Conservation (phyloP, 2,113 vertebrate species). For the Bos javanicus region DNA sequence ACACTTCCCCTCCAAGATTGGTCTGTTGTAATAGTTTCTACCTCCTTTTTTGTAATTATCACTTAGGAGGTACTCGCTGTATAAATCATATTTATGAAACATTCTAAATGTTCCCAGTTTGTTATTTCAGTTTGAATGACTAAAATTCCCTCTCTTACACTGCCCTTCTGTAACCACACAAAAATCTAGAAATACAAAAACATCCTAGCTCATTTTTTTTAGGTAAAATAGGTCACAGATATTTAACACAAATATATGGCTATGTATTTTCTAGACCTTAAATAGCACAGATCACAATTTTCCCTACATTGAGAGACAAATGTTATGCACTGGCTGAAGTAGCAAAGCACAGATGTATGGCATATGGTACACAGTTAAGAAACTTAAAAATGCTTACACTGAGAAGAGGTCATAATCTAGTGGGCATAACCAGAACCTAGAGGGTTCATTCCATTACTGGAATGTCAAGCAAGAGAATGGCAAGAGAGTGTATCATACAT, state of each 20-base stretch:
- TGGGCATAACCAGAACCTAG: not conserved
- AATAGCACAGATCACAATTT: not conserved
- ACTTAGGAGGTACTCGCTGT: not conserved
- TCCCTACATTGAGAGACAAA: not conserved
- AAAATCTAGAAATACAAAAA: slow-evolving; percentile 16
- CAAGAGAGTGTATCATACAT: not conserved
- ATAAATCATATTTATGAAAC: not conserved
- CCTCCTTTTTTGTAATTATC: not conserved
- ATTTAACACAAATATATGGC: not conserved
- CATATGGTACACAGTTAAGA: not conserved
- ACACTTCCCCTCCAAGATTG: not conserved
- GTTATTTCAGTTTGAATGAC: not conserved
- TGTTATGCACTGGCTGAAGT: not conserved
- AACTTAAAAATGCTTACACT: not conserved
- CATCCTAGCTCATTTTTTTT: not conserved
- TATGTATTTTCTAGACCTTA: not conserved
- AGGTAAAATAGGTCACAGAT: not conserved
- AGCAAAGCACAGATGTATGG: not conserved
- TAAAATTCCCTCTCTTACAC: not conserved
- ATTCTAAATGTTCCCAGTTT: not conserved
- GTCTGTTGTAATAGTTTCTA: not conserved
- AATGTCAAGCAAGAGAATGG: slow-evolving; percentile 14
- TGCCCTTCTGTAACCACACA: not conserved
- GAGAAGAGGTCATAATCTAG: not conserved
- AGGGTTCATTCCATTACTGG: not conserved